These are phyloP conservation scores for Limnodromus scolopaceus DNA, from an alignment of 2,797 vertebrate species.

Conservation along the genomic window DNA sequence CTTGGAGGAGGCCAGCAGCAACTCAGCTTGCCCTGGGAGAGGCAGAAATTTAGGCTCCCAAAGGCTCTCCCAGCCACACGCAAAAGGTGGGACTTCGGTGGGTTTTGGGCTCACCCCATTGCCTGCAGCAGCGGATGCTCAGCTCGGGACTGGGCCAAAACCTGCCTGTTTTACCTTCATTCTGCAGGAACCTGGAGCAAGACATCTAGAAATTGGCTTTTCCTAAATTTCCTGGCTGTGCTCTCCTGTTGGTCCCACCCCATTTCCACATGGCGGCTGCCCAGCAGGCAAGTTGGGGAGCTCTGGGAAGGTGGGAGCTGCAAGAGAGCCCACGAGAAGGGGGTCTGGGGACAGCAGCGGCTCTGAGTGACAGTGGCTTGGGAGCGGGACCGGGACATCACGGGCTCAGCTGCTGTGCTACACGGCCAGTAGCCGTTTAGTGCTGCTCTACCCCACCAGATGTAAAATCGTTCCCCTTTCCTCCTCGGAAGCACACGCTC, in stretches of 20 bases:
- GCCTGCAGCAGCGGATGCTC: not conserved
- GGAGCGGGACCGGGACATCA: not conserved
- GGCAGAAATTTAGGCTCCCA: not conserved
- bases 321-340: accelerated
- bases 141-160: not conserved
- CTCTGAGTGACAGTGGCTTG: not conserved
- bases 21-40: not conserved
- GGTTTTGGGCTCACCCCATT: not conserved
- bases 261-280: accelerated
- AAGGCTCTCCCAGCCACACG: not conserved
- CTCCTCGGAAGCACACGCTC: not conserved
- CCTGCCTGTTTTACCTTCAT: not conserved
- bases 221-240: not conserved
- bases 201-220: not conserved
- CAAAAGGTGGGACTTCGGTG: not conserved
- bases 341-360: not conserved
- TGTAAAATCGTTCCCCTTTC: not conserved
- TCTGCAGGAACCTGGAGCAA: not conserved
- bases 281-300: not conserved
- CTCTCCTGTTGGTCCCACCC: not conserved
- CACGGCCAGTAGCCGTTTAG: not conserved
- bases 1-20: not conserved
- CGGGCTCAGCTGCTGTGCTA: not conserved
- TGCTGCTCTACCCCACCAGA: not conserved
- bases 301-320: not conserved